Conservation (phyloP, 2,113 vertebrate species). For the Tragelaphus strepsiceros region DNA sequence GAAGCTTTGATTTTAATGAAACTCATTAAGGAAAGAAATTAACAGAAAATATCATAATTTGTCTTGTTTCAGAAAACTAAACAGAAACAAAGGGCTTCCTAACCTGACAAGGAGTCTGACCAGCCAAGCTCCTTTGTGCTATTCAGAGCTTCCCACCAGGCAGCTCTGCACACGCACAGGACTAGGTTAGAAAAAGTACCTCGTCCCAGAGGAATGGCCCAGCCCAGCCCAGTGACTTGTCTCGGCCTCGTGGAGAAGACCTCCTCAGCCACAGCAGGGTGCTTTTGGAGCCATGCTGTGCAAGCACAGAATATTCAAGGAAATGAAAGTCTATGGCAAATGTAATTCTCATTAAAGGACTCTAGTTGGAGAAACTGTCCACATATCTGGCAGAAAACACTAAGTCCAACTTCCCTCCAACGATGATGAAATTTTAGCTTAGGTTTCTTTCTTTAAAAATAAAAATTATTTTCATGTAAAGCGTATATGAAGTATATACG, state of each 20-base stretch:
- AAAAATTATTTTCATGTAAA: background rate
- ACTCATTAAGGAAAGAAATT: constrained; percentile 85
- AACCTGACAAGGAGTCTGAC: constrained; percentile 76
- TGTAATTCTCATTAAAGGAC: constrained; percentile 48
- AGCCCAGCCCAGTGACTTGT: background rate
- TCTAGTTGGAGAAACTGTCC: constrained; percentile 28
- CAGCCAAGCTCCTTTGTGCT: constrained; percentile 66
- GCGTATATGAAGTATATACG: background rate
- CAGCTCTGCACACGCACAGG: constrained; percentile 3
- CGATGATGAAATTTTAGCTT: constrained; percentile 20
- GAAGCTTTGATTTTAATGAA: constrained; percentile 85
- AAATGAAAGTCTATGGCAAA: constrained; percentile 72
- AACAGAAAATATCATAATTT: constrained; percentile 86
- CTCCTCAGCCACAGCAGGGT: background rate
- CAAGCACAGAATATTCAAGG: constrained; percentile 55
- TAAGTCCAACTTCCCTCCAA: constrained; percentile 20
- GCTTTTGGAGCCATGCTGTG: background rate
- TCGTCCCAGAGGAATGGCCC: background rate
- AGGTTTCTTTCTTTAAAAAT: background rate
- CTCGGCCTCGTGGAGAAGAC: background rate
- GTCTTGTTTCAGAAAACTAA: constrained; percentile 83
- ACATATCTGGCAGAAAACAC: constrained; percentile 12
- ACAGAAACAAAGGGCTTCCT: constrained; percentile 81
- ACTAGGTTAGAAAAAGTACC: background rate
- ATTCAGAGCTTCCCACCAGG: background rate